Base-by-base conservation (phyloP, 2,113 vertebrate species). In the Ictalurus furcatus region DNA sequence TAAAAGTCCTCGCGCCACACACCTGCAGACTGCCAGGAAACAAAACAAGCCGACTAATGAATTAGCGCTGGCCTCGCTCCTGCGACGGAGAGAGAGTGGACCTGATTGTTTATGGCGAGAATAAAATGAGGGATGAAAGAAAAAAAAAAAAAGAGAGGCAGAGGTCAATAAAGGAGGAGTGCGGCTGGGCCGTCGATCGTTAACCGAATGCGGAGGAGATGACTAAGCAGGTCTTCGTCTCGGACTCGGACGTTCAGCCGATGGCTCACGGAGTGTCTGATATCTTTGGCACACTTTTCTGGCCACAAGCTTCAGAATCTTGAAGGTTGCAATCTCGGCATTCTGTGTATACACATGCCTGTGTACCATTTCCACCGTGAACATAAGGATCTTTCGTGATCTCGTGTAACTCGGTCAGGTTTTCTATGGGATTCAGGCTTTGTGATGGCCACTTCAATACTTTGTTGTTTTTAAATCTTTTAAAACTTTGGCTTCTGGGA, bases 21-120 rank as follows among this genome's bases (percentile, higher is more conserved):
- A 88, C 73, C 37, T 88, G 63, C 82, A 86, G 76, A 86, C 48
- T 59, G 48, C 79, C 73, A 82, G 88, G 67, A 80, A 87, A 76
- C 74, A 80, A 65, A 40, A 0, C 79, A 78, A 21, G 19, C 48
- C 52, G 61, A 73, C 80, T 87, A 89, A 89, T 87, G 80, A 89
- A 87, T 87, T 58, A 87, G 85, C 54, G 30, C 83, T 88, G 79
- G 81, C 69, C 58, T 37, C 4, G 37, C 80, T 82, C 80, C 85
- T 34, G 54, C 17, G 23, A 61, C 23, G 19, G 54, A 34, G 52
- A 87, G 19, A 44, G 13, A 16, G 28, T 17, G 48, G 37, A 52
- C 40, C 71, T 59, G 34, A 16, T 52, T 19, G 25, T 81, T 89
- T 83, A 52, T 25, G 7, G 54, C 48, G 9, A 13, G 84, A 79